phyloP scores from a whole-genome alignment of 2,113 vertebrate genomes.

The Lophotis ruficrista region DNA sequence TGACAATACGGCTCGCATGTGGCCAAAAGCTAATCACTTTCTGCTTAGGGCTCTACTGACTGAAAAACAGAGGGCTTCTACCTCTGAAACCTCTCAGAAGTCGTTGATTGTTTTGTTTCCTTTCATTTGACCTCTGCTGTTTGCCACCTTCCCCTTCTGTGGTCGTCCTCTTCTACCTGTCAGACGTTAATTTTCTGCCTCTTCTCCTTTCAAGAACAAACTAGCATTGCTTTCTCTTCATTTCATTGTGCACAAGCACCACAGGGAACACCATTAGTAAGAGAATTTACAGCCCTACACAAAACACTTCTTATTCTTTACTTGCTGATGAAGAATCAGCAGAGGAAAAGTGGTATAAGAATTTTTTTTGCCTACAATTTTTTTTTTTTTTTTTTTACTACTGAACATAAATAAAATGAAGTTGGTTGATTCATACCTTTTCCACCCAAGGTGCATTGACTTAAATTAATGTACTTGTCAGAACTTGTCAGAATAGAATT shows the following conservation, averaged over 20 bases:
- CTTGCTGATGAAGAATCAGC: neutral
- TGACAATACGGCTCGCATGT: neutral
- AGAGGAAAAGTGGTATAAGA: neutral
- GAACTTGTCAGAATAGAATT: constrained; percentile 1
- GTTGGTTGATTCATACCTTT: neutral
- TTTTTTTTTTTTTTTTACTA: neutral
- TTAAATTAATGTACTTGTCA: neutral
- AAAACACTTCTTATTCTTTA: neutral
- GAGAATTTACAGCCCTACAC: neutral
- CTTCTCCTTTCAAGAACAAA: neutral
- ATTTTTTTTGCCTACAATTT: accelerated
- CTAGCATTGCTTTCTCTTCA: neutral
- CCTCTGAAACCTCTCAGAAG: neutral
- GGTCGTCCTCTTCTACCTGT: neutral
- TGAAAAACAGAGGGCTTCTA: neutral
- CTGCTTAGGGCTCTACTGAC: neutral
- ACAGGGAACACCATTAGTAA: neutral
- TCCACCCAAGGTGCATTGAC: neutral
- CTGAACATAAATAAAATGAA: neutral
- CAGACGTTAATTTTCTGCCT: neutral
- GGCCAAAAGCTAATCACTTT: neutral
- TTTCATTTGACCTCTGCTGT: neutral
- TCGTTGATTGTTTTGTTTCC: neutral
- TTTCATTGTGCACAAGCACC: neutral
- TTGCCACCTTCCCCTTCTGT: neutral